phyloP scores from a whole-genome alignment of 2,888 invertebrate species.

The Portevinia maculata region DNA sequence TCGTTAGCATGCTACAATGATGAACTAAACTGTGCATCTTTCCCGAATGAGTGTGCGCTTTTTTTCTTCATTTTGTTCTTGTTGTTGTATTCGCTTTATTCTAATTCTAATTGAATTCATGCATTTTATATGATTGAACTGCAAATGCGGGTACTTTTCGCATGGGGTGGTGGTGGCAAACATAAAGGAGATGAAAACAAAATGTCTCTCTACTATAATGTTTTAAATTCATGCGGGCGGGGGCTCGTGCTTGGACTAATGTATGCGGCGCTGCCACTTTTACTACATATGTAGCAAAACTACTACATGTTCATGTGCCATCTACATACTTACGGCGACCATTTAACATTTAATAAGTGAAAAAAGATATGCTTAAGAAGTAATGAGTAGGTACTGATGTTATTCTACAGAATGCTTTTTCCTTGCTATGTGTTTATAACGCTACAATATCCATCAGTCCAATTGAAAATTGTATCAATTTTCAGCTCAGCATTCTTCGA shows the following conservation, averaged over 20 bases:
- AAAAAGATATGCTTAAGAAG: too few species aligned
- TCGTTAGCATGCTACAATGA: slow-evolving; percentile 25
- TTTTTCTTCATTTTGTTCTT: slow-evolving; percentile 22
- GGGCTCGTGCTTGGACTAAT: slow-evolving; percentile 28
- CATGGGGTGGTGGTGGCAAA: background rate
- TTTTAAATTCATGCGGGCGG: slow-evolving; percentile 40
- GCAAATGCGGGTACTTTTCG: slow-evolving; percentile 53
- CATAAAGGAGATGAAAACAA: slow-evolving; percentile 33
- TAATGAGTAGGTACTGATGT: too few species aligned
- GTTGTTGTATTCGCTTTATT: slow-evolving; percentile 42
- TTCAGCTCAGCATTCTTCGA: too few species aligned
- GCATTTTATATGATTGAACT: slow-evolving; percentile 64
- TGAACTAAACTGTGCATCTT: slow-evolving; percentile 15
- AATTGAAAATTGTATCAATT: too few species aligned
- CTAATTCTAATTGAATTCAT: slow-evolving; percentile 72
- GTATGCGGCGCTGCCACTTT: slow-evolving; percentile 15
- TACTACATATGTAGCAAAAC: too few species aligned
- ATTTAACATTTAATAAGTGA: too few species aligned
- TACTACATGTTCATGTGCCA: too few species aligned
- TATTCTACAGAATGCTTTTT: too few species aligned
- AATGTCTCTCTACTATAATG: slow-evolving; percentile 47
- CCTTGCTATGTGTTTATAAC: too few species aligned
- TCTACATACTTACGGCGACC: too few species aligned
- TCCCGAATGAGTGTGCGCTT: slow-evolving; percentile 4
- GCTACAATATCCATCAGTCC: too few species aligned